A percentile compares a stretch with the other conserved stretches of the same genome.
phyloP scores from a whole-genome alignment of 2,797 vertebrate genomes.

The Morus bassanus region DNA sequence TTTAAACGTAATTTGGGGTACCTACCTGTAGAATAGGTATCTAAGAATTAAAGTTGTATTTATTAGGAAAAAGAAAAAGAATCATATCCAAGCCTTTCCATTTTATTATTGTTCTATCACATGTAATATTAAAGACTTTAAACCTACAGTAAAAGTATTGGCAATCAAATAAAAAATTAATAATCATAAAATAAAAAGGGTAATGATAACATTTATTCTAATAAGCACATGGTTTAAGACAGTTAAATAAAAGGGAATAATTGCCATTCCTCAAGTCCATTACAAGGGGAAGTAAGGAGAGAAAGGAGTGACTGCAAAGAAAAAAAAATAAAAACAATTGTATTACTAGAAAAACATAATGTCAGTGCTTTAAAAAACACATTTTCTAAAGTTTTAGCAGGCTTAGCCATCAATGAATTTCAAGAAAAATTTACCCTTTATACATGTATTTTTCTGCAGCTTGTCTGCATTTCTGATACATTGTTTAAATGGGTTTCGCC shows the following conservation, averaged over 20 bases:
- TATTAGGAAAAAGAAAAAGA: not conserved
- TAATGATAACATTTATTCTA: conserved; percentile 58
- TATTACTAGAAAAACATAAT: not conserved
- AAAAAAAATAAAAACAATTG: not conserved
- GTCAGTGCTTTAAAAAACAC: not conserved
- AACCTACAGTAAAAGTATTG: conserved; percentile 46
- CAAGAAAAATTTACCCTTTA: conserved; percentile 7
- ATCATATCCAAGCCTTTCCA: not conserved
- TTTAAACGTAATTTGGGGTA: not conserved
- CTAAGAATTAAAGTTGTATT: not conserved
- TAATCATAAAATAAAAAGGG: conserved; percentile 58
- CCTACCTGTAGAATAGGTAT: not conserved
- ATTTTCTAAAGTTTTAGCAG: conserved; percentile 32
- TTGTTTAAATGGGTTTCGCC: conserved; percentile 53
- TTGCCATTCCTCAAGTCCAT: conserved; percentile 25
- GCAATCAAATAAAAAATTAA: conserved; percentile 60
- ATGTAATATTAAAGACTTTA: conserved; percentile 41
- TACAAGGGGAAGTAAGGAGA: not conserved
- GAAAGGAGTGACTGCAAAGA: not conserved
- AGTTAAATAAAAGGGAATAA: conserved; percentile 62
- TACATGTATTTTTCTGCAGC: conserved; percentile 17
- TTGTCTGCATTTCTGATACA: conserved; percentile 44
- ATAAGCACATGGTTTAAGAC: conserved; percentile 46
- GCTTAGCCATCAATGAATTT: conserved; percentile 44
- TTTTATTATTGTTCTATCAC: conserved; percentile 16